phyloP scores from a whole-genome alignment of 2,113 vertebrate species.

The cat (Felis catus) region DNA sequence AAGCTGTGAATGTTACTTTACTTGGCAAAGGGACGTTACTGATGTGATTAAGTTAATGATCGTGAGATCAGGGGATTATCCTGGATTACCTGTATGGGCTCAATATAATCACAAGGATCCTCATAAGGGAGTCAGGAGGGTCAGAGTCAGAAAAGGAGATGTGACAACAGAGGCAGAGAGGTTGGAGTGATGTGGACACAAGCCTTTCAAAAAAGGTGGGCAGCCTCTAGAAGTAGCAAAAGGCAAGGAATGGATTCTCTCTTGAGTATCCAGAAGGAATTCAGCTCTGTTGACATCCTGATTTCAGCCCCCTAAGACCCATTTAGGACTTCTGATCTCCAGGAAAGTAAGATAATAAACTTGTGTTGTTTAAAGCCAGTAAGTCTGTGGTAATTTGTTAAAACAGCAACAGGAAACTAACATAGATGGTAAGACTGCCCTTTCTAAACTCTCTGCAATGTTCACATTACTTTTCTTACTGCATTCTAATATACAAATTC shows the following conservation, averaged over 20 bases:
- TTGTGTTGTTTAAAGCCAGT: neutral
- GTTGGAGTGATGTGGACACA: neutral
- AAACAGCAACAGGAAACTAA: constrained; percentile 9
- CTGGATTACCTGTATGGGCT: neutral
- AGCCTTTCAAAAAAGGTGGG: neutral
- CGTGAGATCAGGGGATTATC: neutral
- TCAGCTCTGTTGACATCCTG: neutral
- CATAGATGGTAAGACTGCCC: neutral
- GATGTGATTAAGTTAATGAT: neutral
- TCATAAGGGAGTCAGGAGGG: neutral
- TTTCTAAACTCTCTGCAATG: constrained; percentile 19
- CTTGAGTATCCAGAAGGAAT: neutral
- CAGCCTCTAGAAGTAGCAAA: neutral
- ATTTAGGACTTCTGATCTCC: constrained; percentile 2
- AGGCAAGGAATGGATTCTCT: neutral
- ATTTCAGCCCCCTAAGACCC: neutral
- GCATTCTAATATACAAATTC: neutral
- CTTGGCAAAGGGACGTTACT: neutral
- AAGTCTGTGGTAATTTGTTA: constrained; percentile 10
- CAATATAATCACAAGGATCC: neutral
- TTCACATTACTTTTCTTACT: neutral
- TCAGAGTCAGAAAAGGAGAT: neutral
- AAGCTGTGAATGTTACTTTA: neutral
- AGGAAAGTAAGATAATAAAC: constrained; percentile 13
- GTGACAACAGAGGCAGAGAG: neutral